These are phyloP conservation scores for Agrypnia vestita DNA, from an alignment of 1,140 invertebrate genomes.

Conservation along the genomic window DNA sequence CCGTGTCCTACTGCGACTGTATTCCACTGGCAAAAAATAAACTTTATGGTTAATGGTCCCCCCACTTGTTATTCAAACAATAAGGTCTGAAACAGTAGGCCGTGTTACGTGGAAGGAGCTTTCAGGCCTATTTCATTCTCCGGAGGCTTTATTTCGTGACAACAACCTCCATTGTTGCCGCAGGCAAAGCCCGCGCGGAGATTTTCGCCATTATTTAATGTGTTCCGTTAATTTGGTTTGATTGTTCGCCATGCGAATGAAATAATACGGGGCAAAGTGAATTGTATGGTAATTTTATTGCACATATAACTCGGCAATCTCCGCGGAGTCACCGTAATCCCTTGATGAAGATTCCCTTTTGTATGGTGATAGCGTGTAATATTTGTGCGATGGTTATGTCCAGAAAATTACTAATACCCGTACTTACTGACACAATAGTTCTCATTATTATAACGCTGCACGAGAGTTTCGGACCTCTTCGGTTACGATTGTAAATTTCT, in stretches of 20 bases:
- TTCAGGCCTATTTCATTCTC: conserved; percentile 48
- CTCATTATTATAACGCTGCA: no score
- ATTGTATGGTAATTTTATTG: conserved; percentile 46
- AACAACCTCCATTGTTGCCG: conserved; percentile 41
- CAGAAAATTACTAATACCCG: conserved; percentile 3
- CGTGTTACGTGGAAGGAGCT: conserved; percentile 47
- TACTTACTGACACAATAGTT: no score
- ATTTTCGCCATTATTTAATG: conserved; percentile 54
- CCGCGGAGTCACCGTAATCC: neutral
- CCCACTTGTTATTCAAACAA: conserved; percentile 58
- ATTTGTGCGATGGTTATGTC: neutral
- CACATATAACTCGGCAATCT: neutral
- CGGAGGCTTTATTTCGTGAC: conserved; percentile 48
- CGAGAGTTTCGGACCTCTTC: no score
- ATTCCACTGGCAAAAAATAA: conserved; percentile 47
- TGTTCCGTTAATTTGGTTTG: conserved; percentile 52
- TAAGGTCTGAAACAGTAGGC: conserved; percentile 45
- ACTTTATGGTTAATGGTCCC: conserved; percentile 57
- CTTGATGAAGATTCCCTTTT: neutral
- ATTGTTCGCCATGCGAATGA: conserved; percentile 46
- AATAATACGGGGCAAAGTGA: conserved; percentile 16
- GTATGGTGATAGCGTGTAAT: neutral
- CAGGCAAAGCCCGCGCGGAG: conserved; percentile 29
- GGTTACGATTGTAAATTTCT: no score
- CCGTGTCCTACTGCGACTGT: conserved; percentile 11